Base-by-base conservation (phyloP, 2,113 vertebrate species). In the Salvelinus sp. region DNA sequence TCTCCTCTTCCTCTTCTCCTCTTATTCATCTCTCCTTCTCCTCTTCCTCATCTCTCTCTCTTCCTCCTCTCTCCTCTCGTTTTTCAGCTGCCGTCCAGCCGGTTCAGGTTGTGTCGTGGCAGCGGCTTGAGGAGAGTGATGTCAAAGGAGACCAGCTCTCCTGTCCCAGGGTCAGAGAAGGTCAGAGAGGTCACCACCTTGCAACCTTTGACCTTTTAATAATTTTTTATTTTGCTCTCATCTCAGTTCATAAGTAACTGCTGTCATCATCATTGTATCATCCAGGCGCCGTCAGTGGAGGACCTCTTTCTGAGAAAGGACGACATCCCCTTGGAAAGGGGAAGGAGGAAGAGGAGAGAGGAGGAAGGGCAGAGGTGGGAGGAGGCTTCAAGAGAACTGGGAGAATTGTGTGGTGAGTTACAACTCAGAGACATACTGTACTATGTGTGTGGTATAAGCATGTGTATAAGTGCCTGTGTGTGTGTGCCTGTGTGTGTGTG, bases 111-210 rank as follows among this genome's bases (percentile, higher is more conserved):
- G 89, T 94, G 22, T 88, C 90, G 57, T 98, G 96, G 97, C 90
- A 93, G 74, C 89, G 93, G 69, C 80, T 97, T 87, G 93, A 95
- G 74, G 93, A 95, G 66, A 93, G 94, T 69, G 91, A 94, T 27
- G 85, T 98, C 85, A 91, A 77, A 73, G 97, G 97, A 75, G 93
- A 95, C 87, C 96, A 97, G 88, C 95, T 98, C 82, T 91, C 10
- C 77, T 96, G 95, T 70, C 97, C 97, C 79, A 92, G 96, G 87
- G 94, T 99, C 82, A 93, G 96, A 93, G 91, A 97, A 96, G 96
- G 96, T 98, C 86, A 89, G 85, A 58, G 10, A 44, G 74, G 12
- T 18, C 18, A 9, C 25, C 22, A 23, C 22, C 57, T 10, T 18
- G 25, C 71, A 25, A 75, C 64, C 14, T 72, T 65, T 7, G 1